phyloP scores from a whole-genome alignment of 2,797 vertebrate species.

The Perodicticus potto region DNA sequence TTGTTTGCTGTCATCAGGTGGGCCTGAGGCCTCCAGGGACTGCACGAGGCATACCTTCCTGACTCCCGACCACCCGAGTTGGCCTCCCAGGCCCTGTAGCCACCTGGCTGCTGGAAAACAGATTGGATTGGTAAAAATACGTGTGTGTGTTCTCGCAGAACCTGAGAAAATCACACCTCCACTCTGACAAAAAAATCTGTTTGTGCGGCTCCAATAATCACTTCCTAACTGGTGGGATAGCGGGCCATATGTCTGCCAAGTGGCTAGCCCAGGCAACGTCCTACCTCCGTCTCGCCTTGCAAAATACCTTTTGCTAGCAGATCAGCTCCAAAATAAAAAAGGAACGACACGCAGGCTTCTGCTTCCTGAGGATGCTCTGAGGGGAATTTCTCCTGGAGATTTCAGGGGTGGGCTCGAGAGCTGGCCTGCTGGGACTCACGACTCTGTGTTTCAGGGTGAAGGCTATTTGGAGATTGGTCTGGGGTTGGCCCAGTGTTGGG shows the following conservation, averaged over 20 bases:
- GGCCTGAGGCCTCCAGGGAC: conserved; percentile 58
- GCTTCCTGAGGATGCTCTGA: conserved; percentile 65
- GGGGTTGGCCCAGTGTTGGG: not conserved
- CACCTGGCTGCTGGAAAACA: conserved; percentile 87
- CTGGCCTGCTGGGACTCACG: fast-evolving
- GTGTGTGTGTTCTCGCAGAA: conserved; percentile 89
- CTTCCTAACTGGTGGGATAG: conserved; percentile 86
- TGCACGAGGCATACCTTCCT: conserved; percentile 55
- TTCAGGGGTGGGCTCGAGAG: not conserved
- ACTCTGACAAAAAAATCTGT: conserved; percentile 89
- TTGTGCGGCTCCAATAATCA: conserved; percentile 87
- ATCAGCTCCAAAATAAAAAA: conserved; percentile 70
- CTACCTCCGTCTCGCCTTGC: conserved; percentile 72
- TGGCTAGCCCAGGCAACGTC: conserved; percentile 74
- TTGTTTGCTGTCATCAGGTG: not conserved
- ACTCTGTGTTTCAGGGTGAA: not conserved
- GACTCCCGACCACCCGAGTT: conserved; percentile 78
- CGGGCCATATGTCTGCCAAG: conserved; percentile 87
- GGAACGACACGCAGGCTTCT: conserved; percentile 68
- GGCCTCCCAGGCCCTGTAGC: conserved; percentile 86
- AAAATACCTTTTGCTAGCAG: conserved; percentile 79
- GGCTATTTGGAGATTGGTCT: not conserved
- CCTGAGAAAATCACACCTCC: conserved; percentile 91
- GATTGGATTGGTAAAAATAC: conserved; percentile 89
- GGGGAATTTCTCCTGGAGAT: conserved; percentile 34